Evolutionary conservation across 2,797 vertebrate genomes (phyloP).

Genomic region (Galaxias olidus): DNA sequence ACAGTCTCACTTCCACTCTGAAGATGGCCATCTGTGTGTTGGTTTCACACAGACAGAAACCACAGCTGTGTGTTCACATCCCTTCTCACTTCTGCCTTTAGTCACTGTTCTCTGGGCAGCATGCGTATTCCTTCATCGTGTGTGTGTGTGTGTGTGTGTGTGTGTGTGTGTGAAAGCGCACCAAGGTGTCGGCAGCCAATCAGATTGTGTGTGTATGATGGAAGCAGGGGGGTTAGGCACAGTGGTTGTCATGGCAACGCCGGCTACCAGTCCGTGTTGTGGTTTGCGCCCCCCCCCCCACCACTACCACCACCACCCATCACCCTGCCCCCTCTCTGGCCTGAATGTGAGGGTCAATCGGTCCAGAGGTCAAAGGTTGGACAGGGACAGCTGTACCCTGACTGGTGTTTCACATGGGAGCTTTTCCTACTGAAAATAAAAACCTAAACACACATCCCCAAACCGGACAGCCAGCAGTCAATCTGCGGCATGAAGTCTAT

Average conservation of each 20-base stretch:
- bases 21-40: constrained; percentile 74
- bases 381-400: constrained; percentile 47
- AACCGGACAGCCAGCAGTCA: too few species aligned
- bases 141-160: constrained; percentile 15
- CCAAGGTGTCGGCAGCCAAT: not conserved
- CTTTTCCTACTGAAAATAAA: not conserved
- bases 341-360: constrained; percentile 41
- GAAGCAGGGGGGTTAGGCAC: constrained; percentile 20
- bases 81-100: constrained; percentile 77
- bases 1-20: constrained; percentile 77
- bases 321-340: constrained; percentile 6
- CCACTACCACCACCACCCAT: too few species aligned
- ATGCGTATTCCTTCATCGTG: too few species aligned
- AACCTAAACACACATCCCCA: too few species aligned
- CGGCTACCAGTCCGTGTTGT: constrained; percentile 21
- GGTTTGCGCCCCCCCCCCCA: constrained; percentile 15
- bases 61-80: constrained; percentile 79
- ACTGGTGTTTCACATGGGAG: constrained; percentile 51
- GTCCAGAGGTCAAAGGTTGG: constrained; percentile 46
- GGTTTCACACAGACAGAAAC: constrained; percentile 67
- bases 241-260: constrained; percentile 24
- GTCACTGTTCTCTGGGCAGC: too few species aligned
- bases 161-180: not conserved
- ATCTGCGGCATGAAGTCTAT: too few species aligned
- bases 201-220: not conserved